Percentiles rank a stretch among this genome's conserved stretches.
phyloP scores from a whole-genome alignment of 1,140 invertebrate genomes.

The Nilaparvata lugens region DNA sequence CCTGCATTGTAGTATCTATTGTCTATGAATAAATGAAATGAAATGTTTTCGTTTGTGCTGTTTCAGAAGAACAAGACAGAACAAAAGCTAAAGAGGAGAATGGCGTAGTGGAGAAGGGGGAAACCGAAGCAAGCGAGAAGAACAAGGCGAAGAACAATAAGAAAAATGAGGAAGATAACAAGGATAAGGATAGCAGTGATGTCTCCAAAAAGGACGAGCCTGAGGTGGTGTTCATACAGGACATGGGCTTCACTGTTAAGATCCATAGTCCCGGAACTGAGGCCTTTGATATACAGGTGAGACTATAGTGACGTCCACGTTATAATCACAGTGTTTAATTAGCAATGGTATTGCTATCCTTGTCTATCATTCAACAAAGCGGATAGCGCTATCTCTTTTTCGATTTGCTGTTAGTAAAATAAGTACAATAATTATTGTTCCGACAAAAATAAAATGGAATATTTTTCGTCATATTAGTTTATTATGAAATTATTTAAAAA shows the following conservation, averaged over 20 bases:
- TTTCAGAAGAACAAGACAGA: not conserved
- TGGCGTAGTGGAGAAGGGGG: slow-evolving; percentile 38
- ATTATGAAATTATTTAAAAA: too few relatives aligned
- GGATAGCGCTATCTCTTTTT: too few relatives aligned
- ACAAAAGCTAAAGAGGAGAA: not conserved
- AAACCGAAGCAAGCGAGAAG: slow-evolving; percentile 43
- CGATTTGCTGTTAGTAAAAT: too few relatives aligned
- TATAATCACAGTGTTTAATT: too few relatives aligned
- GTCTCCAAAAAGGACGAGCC: slow-evolving; percentile 55
- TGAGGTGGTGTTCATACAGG: slow-evolving; percentile 85
- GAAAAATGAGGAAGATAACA: not conserved
- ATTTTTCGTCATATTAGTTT: too few relatives aligned
- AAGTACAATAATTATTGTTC: too few relatives aligned
- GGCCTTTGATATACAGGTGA: slow-evolving; percentile 82
- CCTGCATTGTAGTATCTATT: too few relatives aligned
- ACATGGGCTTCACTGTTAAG: slow-evolving; percentile 87
- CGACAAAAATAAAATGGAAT: too few relatives aligned
- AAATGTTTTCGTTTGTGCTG: not conserved
- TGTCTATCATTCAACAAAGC: too few relatives aligned
- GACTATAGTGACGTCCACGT: too few relatives aligned
- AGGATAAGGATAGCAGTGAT: slow-evolving; percentile 34
- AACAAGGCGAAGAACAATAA: slow-evolving; percentile 9
- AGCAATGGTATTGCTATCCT: not conserved
- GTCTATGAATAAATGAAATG: too few relatives aligned
- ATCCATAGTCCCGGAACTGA: slow-evolving; percentile 83